phyloP scores from a whole-genome alignment of 2,888 invertebrate species.

The Acanthosepion lycidas region DNA sequence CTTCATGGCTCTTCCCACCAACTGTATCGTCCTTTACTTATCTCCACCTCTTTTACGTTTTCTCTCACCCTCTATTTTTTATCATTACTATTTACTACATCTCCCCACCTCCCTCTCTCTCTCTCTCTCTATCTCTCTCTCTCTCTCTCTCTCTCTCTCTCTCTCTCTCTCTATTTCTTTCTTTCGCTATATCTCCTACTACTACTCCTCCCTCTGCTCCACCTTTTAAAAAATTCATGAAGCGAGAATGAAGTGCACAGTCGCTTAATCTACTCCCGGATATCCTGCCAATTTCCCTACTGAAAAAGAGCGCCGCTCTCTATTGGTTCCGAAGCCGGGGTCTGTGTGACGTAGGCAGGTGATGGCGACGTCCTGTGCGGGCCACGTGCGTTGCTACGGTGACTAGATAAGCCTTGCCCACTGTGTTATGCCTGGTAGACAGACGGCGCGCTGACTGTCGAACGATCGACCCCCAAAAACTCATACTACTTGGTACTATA shows the following conservation, averaged over 20 bases:
- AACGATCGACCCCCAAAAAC: not conserved
- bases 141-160: not conserved
- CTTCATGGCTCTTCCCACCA: too few species aligned
- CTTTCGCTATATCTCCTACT: not conserved
- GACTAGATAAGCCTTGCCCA: slow-evolving; percentile 33
- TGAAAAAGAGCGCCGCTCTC: not conserved
- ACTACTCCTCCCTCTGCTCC: not conserved
- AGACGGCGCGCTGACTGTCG: slow-evolving; percentile 8
- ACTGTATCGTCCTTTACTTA: too few species aligned
- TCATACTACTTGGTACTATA: not conserved
- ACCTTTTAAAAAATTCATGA: not conserved
- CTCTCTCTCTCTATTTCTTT: not conserved
- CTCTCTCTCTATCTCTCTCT: not conserved
- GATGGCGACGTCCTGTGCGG: not conserved
- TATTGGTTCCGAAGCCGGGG: not conserved
- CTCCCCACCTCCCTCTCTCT: not conserved
- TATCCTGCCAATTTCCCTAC: not conserved
- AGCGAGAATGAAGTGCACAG: slow-evolving; percentile 17
- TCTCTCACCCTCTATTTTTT: too few species aligned
- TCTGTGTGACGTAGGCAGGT: slow-evolving; percentile 21
- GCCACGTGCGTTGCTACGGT: slow-evolving; percentile 11
- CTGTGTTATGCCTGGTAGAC: not conserved
- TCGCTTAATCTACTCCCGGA: slow-evolving; percentile 17
- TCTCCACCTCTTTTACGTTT: too few species aligned
- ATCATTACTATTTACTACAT: too few species aligned